Evolutionary conservation across 2,888 invertebrate species (phyloP).

Genomic region (Tetragonula carbonaria): DNA sequence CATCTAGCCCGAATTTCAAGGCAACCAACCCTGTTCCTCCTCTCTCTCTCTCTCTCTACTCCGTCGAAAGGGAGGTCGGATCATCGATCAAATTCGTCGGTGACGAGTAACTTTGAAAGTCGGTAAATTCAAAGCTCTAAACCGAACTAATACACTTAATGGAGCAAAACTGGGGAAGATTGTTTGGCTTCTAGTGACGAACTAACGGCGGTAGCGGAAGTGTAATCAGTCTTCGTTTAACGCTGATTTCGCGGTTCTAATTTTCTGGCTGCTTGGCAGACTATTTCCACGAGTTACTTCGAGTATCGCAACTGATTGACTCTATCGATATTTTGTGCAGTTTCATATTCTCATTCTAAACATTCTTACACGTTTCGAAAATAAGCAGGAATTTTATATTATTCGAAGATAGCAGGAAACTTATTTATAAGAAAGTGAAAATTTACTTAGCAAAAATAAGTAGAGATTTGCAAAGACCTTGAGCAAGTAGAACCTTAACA

Average conservation of each 20-base stretch:
- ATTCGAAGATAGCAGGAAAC: too few relatives aligned
- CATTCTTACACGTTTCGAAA: too few relatives aligned
- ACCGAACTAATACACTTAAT: constrained; percentile 47
- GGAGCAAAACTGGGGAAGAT: constrained; percentile 26
- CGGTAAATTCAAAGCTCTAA: constrained; percentile 27
- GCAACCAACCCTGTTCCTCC: not conserved
- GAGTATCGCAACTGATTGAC: too few relatives aligned
- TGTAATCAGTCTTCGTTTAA: constrained; percentile 31
- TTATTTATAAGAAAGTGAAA: too few relatives aligned
- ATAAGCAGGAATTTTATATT: too few relatives aligned
- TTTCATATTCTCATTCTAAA: not conserved
- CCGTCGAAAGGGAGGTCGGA: not conserved
- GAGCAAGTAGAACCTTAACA: too few relatives aligned
- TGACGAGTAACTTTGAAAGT: constrained; percentile 36
- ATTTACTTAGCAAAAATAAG: too few relatives aligned
- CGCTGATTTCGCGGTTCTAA: constrained; percentile 21
- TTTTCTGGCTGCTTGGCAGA: constrained; percentile 4
- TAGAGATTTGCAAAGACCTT: too few relatives aligned
- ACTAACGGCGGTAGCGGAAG: not conserved
- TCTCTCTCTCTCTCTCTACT: not conserved
- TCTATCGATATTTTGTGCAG: not conserved
- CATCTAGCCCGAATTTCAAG: constrained; percentile 3
- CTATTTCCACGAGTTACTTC: not conserved
- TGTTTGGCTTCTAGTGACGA: constrained; percentile 22
- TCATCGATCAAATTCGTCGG: constrained; percentile 58